Conservation (phyloP, 2,113 vertebrate species). For the Elaphurus davidianus region DNA sequence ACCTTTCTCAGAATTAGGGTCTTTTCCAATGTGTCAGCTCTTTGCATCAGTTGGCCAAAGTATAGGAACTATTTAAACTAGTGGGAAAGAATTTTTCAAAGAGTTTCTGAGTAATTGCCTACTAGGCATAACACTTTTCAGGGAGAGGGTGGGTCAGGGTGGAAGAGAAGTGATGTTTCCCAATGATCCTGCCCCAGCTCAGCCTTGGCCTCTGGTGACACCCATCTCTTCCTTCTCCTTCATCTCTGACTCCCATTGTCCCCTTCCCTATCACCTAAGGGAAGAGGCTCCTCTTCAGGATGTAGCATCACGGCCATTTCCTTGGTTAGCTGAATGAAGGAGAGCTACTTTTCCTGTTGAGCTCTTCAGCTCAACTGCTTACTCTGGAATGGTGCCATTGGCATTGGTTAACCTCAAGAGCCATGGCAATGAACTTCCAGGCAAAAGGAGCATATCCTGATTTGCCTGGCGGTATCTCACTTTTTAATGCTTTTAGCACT, state of each 20-base stretch:
- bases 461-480: neutral
- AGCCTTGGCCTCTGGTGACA: neutral
- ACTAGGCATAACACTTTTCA: neutral
- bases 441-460: neutral
- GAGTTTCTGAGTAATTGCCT: neutral
- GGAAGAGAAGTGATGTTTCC: neutral
- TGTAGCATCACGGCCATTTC: neutral
- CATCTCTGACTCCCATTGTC: neutral
- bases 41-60: neutral
- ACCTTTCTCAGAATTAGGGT: neutral
- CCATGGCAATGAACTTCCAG: neutral
- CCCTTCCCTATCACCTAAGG: neutral
- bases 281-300: neutral
- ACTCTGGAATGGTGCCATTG: neutral
- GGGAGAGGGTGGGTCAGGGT: too few species aligned
- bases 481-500: neutral
- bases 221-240: neutral
- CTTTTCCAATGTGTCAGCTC: neutral
- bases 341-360: neutral
- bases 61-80: neutral
- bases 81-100: neutral
- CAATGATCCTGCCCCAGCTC: neutral
- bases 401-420: neutral
- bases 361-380: fast-evolving
- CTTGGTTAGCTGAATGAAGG: neutral